Conservation (phyloP, 2,113 vertebrate genomes). For the Petaurus breviceps region DNA sequence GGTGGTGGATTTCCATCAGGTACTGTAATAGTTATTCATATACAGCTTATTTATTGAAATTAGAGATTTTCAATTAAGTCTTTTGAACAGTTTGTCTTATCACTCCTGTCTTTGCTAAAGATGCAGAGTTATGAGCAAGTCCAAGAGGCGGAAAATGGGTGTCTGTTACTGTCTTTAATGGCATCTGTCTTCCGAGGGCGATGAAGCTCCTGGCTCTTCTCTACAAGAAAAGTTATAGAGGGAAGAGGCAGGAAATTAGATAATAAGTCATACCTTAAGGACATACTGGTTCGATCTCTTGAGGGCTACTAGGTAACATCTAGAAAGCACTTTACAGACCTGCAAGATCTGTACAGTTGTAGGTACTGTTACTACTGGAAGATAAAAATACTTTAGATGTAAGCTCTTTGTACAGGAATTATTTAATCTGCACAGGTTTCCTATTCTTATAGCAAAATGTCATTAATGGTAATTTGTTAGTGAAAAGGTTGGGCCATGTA, state of each 20-base stretch:
- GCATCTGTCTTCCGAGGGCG: constrained; percentile 28
- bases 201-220: neutral
- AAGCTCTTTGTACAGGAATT: neutral
- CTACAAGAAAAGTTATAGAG: neutral
- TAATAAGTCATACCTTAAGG: neutral
- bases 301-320: neutral
- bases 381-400: neutral
- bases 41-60: constrained; percentile 33
- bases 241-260: neutral
- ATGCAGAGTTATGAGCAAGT: neutral
- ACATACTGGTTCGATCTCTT: neutral
- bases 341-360: neutral
- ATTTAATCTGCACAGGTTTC: neutral
- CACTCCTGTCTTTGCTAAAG: neutral
- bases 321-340: neutral
- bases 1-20: constrained; percentile 96
- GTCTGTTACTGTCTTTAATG: constrained; percentile 3
- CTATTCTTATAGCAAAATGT: neutral
- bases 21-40: constrained; percentile 76
- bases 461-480: neutral
- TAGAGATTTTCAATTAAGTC: neutral
- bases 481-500: constrained; percentile 19
- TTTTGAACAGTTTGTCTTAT: constrained; percentile 1
- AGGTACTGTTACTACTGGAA: neutral
- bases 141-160: constrained; percentile 6